Conservation (phyloP, 2,888 invertebrate genomes). For the Cacoxenus indagator region DNA sequence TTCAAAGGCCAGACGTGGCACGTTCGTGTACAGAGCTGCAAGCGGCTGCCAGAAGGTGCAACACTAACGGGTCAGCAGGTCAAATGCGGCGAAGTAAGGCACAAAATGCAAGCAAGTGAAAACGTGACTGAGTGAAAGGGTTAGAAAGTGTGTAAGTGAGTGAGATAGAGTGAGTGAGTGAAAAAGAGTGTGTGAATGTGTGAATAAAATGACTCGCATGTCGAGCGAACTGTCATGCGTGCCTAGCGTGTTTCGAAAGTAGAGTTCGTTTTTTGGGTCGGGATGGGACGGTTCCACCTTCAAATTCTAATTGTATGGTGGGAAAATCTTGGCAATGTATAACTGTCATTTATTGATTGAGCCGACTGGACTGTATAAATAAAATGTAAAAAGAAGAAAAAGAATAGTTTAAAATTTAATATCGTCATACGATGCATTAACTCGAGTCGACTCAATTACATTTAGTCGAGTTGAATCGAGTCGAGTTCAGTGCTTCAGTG, state of each 20-base stretch:
- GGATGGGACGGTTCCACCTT: too few species aligned
- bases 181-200: background rate
- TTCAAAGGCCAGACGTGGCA: background rate
- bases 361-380: constrained; percentile 22
- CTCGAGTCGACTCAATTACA: background rate
- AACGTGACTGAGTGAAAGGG: background rate
- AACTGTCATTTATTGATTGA: constrained; percentile 63
- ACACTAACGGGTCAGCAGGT: constrained; percentile 52
- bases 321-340: constrained; percentile 55
- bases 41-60: background rate
- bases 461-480: too few species aligned
- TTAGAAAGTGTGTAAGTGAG: background rate
- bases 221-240: background rate
- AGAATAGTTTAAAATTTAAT: constrained; percentile 9
- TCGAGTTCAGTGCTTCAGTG: constrained; percentile 3
- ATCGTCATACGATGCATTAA: background rate
- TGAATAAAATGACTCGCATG: background rate
- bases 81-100: constrained; percentile 49
- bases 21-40: background rate
- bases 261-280: too few species aligned
- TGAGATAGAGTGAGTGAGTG: too few species aligned
- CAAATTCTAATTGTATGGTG: constrained; percentile 42
- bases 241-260: background rate
- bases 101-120: constrained; percentile 30
- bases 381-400: constrained; percentile 1